A percentile compares a stretch with the other conserved stretches of the same genome.
Conservation (phyloP, 2,888 invertebrate genomes). For the Coenonympha arcania region DNA sequence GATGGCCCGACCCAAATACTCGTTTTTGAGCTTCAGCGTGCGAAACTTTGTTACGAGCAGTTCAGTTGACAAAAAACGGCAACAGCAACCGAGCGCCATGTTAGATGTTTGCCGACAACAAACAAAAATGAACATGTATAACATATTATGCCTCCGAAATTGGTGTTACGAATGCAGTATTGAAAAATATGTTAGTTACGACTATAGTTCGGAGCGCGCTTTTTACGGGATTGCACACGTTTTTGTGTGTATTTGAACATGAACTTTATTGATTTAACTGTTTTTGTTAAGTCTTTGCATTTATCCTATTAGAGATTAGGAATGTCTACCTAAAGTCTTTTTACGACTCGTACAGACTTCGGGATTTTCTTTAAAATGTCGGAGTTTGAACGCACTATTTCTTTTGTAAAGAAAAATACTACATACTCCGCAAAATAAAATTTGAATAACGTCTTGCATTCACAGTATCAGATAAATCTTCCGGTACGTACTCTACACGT, state of each 20-base stretch:
- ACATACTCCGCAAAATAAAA: too few relatives aligned
- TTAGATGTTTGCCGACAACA: constrained; percentile 6
- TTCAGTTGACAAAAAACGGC: constrained; percentile 5
- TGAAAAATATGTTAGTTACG: constrained; percentile 6
- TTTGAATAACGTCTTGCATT: too few relatives aligned
- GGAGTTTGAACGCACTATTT: too few relatives aligned
- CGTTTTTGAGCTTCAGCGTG: constrained; percentile 3
- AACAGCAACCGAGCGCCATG: not conserved
- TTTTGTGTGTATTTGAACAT: not conserved
- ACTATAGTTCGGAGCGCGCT: not conserved
- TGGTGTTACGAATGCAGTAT: constrained; percentile 7
- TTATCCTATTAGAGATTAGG: too few relatives aligned
- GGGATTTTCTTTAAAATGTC: too few relatives aligned
- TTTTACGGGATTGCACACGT: not conserved
- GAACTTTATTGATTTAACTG: not conserved
- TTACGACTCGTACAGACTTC: too few relatives aligned
- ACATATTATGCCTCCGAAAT: constrained; percentile 7
- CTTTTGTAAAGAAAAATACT: too few relatives aligned
- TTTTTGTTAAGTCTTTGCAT: not conserved
- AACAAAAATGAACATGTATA: constrained; percentile 7
- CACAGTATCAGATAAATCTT: too few relatives aligned
- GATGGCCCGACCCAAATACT: constrained; percentile 7
- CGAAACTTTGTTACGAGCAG: constrained; percentile 4
- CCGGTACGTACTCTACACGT: too few relatives aligned
- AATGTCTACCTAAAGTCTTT: too few relatives aligned